Evolutionary conservation across 2,888 invertebrate genomes (phyloP).

Genomic region (Heteromyza rotundicornis): DNA sequence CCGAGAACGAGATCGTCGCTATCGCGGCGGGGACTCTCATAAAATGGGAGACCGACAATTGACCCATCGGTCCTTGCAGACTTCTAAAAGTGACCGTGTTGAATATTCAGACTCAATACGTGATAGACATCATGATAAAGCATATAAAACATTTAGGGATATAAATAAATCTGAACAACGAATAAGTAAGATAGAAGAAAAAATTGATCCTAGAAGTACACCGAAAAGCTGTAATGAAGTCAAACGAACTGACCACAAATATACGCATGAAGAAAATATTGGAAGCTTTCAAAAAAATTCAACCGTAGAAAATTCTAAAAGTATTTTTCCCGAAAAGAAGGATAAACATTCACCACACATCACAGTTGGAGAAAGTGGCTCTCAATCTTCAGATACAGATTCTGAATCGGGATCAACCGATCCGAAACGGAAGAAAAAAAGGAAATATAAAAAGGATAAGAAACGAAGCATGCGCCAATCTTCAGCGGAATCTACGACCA

Average conservation of each 20-base stretch:
- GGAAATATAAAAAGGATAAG: conserved; percentile 70
- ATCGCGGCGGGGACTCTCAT: too few relatives aligned
- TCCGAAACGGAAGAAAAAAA: conserved; percentile 65
- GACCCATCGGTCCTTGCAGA: too few relatives aligned
- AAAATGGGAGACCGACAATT: too few relatives aligned
- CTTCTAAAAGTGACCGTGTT: not conserved
- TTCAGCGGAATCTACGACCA: conserved; percentile 61
- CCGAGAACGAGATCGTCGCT: too few relatives aligned
- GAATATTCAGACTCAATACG: not conserved
- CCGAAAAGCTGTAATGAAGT: too few relatives aligned
- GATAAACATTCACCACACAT: not conserved
- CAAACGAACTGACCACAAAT: not conserved
- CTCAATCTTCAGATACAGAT: conserved; percentile 60
- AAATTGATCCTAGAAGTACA: too few relatives aligned
- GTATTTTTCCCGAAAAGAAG: not conserved
- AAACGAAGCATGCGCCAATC: conserved; percentile 66
- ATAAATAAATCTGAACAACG: too few relatives aligned
- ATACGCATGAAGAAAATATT: not conserved
- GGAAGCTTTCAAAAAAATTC: not conserved
- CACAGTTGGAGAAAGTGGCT: not conserved
- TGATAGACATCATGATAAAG: too few relatives aligned
- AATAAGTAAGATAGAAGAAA: too few relatives aligned
- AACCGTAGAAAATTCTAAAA: not conserved
- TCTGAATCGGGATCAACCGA: conserved; percentile 41
- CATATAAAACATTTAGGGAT: too few relatives aligned